Evolutionary conservation across 2,888 invertebrate species (phyloP), one percentile per base, ranked within the genome.

Genomic region (Clivina fossor): DNA sequence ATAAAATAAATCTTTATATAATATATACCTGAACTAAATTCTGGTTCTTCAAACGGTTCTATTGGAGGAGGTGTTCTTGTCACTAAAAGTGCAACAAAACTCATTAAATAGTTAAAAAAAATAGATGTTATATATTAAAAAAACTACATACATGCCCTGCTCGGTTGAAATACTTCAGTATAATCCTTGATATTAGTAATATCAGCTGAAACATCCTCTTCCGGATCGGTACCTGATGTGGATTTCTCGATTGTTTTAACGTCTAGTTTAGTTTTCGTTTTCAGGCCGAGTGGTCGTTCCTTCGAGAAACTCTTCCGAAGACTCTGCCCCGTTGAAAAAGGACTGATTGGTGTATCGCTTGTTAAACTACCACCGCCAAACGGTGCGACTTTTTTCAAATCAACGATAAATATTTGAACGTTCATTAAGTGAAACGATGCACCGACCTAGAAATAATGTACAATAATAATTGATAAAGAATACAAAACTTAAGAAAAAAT

Each of bases 391-490:
- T 88, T 87, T 68, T 84, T 88, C 63, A 93, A 78, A 74, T 94
- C 93, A 28, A 94, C 88, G 18, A 94, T 90, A 74, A 86, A 90
- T 50, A 95, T 81, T 43, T 87, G 83, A 18, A 96, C 92, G 72
- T 87, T 89, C 51, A 90, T 88, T 62, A 89, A 82, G 69, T 90
- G 89, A 73, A 87, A 91, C 41, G 92, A 90, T 47, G 93, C 95
- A 60, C 92, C 93, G 70, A 95, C 89, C 94, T 95, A 73, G 18
- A 80, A 79, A 60, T 59, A 62, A 43, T 60, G 58, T 37, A 47
- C n/a, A n/a, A n/a, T n/a, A n/a, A n/a, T n/a, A n/a, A n/a, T n/a
- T n/a, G n/a, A n/a, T n/a, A n/a, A n/a, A n/a, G n/a, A n/a, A n/a
- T n/a, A n/a, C n/a, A n/a, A n/a, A n/a, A n/a, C n/a, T n/a, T n/a